Conservation (phyloP, 2,797 vertebrate species). For the Falco naumanni region DNA sequence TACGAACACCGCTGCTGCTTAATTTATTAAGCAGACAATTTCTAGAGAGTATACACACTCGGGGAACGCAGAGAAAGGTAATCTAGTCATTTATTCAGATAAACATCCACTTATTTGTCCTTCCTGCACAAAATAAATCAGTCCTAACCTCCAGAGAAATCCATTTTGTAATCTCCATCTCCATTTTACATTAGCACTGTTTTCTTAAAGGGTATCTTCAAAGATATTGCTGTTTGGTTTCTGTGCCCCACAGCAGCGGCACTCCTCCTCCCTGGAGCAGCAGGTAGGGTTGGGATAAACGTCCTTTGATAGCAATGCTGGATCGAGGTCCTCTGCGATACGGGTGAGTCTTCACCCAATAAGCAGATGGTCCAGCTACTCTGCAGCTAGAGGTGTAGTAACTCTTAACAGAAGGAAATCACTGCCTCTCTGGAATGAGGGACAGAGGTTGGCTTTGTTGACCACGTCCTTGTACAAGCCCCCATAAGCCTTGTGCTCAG, state of each 20-base stretch:
- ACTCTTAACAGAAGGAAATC: background rate
- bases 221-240: background rate
- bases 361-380: background rate
- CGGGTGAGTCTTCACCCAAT: background rate
- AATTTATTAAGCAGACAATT: background rate
- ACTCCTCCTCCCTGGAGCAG: background rate
- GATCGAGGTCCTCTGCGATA: fast-evolving
- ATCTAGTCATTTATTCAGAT: background rate
- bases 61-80: background rate
- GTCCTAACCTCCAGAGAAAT: background rate
- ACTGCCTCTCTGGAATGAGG: background rate
- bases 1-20: background rate
- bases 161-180: background rate
- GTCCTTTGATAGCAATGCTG: background rate
- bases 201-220: background rate
- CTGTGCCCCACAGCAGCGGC: background rate
- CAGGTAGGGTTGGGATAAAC: background rate
- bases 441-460: background rate
- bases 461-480: background rate
- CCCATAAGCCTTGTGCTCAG: background rate
- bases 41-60: background rate
- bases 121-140: background rate
- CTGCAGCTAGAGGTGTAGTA: background rate
- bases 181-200: background rate
- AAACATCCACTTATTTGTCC: background rate